A percentile compares a stretch with the other conserved stretches of the same genome.
Conservation (phyloP, 2,113 vertebrate genomes). For the Shinisaurus crocodilurus region DNA sequence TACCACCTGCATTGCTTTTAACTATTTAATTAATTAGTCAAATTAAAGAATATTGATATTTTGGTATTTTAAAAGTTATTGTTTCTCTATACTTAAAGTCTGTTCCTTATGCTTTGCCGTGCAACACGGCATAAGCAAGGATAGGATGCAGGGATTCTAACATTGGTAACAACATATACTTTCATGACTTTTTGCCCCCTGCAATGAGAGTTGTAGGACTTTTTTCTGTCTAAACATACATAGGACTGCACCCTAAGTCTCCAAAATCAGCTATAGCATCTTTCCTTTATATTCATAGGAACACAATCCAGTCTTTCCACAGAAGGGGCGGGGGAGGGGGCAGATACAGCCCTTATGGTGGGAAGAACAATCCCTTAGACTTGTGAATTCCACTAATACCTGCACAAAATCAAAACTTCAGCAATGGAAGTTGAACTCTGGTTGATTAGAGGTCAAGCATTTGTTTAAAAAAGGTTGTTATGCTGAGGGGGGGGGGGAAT, state of each 20-base stretch:
- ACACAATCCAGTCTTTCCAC: too few species aligned
- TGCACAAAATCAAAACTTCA: slow-evolving; percentile 14
- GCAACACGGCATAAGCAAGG: neutral
- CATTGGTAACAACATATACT: neutral
- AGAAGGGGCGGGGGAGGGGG: too few species aligned
- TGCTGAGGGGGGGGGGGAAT: neutral
- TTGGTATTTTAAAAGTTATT: neutral
- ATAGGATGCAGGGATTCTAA: neutral
- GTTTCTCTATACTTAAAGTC: neutral
- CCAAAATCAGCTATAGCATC: too few species aligned
- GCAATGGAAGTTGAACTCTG: neutral
- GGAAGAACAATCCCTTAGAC: neutral
- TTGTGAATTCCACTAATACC: slow-evolving; percentile 2
- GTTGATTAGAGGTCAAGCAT: neutral
- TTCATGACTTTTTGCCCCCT: neutral
- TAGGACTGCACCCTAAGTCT: too few species aligned
- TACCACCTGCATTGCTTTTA: neutral
- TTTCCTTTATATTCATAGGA: too few species aligned
- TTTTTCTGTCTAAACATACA: too few species aligned
- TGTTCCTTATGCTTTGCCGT: neutral
- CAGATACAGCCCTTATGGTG: neutral
- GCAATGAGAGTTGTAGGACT: neutral
- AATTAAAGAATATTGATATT: neutral
- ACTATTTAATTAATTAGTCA: neutral
- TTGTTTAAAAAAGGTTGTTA: neutral